Base-by-base conservation (phyloP, 2,888 invertebrate species). In the Eudasyphora cyanicolor region DNA sequence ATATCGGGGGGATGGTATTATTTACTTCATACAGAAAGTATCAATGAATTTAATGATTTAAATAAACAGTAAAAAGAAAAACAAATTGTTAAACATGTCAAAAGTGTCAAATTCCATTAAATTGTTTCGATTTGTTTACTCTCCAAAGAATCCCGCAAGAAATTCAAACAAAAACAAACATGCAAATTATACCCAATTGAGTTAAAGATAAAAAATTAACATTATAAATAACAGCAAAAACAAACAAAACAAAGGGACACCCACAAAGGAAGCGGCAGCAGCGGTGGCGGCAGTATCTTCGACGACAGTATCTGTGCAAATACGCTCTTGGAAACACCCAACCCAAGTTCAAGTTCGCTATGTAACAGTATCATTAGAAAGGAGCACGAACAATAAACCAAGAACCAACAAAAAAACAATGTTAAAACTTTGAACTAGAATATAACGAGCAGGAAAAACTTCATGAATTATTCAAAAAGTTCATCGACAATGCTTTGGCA, bases 271-370 rank as follows among this genome's bases (percentile, higher is more conserved):
- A 49, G 12, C 45, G 27, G 1, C n/a, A 57, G 24, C 57, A n/a
- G n/a, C n/a, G n/a, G n/a, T n/a, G n/a, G 24, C 21, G 51, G 10
- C 1, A 57, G 57, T 27, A 57, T 57, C 57, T 24, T 14, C 57
- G n/a, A 45, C 6, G 14, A 21, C 24, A 51, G n/a, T n/a, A n/a
- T n/a, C n/a, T n/a, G n/a, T n/a, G n/a, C n/a, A n/a, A n/a, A n/a
- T n/a, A 45, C 12, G 45, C 32, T 32, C 32, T 32, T 32, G 4
- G 32, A 32, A 6, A 38, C 38, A 38, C 38, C 2, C 38, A 38
- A 54, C 35, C 67, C 67, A 79, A 57, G 79, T 79, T 74, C 79
- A 74, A 79, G 73, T 79, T 74, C 38, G n/a, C n/a, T 14, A 24
- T 42, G 38, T 62, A 64, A 77, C 24, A 45, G 19, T 17, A 49